phyloP scores from a whole-genome alignment of 2,113 vertebrate genomes.

The Pogona vitticeps region DNA sequence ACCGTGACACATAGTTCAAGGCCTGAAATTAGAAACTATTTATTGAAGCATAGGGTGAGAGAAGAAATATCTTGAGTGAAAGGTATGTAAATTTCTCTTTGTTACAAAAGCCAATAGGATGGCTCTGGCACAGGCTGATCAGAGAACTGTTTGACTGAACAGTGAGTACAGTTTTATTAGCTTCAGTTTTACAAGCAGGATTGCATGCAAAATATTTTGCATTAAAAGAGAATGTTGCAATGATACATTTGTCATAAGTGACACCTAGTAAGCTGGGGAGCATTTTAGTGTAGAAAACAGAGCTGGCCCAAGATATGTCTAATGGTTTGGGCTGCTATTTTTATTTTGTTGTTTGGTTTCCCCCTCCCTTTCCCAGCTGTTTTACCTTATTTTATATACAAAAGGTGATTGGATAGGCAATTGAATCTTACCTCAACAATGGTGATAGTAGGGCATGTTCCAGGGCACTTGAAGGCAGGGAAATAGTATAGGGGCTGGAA shows the following conservation, averaged over 20 bases:
- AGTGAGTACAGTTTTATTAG: slow-evolving; percentile 7
- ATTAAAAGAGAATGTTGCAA: slow-evolving; percentile 19
- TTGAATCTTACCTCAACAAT: neutral
- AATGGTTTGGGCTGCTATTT: too few relatives aligned
- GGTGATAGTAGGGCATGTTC: neutral
- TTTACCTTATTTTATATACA: neutral
- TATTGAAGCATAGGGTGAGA: slow-evolving; percentile 9
- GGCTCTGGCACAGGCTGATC: slow-evolving; percentile 9
- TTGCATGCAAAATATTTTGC: slow-evolving; percentile 34
- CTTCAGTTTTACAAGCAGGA: neutral
- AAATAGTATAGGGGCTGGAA: neutral
- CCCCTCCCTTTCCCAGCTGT: too few relatives aligned
- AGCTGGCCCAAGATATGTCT: neutral
- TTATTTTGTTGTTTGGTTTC: too few relatives aligned
- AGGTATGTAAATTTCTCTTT: slow-evolving; percentile 35
- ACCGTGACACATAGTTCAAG: neutral
- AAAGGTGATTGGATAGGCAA: neutral
- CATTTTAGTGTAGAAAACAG: slow-evolving; percentile 42
- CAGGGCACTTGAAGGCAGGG: neutral
- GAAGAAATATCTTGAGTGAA: neutral
- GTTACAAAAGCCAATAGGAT: neutral
- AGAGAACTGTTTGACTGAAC: slow-evolving; percentile 13
- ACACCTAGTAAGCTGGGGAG: slow-evolving; percentile 32
- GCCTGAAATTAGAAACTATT: slow-evolving; percentile 36
- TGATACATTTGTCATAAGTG: slow-evolving; percentile 31